Conservation (phyloP, 2,888 invertebrate genomes). For the Stomorhina lunata region DNA sequence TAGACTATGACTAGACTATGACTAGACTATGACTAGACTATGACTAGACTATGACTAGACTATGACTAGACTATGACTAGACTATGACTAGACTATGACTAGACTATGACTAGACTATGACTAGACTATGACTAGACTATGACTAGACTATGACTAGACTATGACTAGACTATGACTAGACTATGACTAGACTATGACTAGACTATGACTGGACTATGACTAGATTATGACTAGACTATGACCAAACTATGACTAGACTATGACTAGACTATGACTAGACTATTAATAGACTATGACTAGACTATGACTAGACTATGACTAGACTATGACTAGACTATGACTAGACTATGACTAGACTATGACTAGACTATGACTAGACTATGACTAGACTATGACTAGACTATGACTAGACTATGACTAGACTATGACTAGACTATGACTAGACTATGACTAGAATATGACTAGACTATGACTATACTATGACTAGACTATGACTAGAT, state of each 20-base stretch:
- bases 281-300: too few species aligned
- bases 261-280: neutral
- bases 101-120: neutral
- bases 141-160: neutral
- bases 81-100: too few species aligned
- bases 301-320: neutral
- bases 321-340: neutral
- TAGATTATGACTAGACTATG: neutral
- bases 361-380: neutral
- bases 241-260: neutral
- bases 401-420: neutral
- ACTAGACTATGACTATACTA: neutral
- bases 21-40: too few species aligned
- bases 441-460: neutral
- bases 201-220: neutral
- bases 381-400: neutral
- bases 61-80: too few species aligned
- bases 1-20: too few species aligned
- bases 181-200: neutral
- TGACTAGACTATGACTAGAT: neutral
- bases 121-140: neutral
- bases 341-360: too few species aligned
- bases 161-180: neutral
- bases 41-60: too few species aligned
- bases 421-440: neutral